Conservation (phyloP, 2,113 vertebrate genomes). For the Monarcha castaneiventris region DNA sequence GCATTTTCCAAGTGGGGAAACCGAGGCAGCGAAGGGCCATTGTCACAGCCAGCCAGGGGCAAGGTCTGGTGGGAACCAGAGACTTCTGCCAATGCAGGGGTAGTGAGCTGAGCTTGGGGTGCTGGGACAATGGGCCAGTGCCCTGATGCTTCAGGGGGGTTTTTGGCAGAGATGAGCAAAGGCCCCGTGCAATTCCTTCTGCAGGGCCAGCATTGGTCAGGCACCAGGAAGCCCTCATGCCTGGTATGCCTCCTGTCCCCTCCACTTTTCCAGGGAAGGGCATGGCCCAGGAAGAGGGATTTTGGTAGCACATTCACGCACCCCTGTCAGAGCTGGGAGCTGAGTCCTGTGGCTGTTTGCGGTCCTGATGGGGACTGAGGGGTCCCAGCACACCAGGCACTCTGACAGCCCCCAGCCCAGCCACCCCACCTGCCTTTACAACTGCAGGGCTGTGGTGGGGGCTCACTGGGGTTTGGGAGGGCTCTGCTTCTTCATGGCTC, state of each 20-base stretch:
- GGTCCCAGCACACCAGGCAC: not conserved
- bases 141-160: not conserved
- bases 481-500: not conserved
- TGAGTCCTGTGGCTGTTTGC: not conserved
- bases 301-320: not conserved
- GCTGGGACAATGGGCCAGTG: not conserved
- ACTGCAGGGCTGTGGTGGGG: not conserved
- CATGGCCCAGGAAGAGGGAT: not conserved
- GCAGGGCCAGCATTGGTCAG: not conserved
- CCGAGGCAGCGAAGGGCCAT: not conserved
- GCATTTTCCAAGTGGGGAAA: not conserved
- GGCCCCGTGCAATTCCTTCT: not conserved
- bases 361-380: accelerated
- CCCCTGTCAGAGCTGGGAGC: not conserved
- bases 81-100: not conserved
- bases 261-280: not conserved
- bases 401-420: not conserved
- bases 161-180: not conserved
- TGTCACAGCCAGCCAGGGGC: not conserved
- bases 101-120: not conserved
- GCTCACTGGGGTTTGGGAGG: not conserved
- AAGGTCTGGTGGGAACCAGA: not conserved
- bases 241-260: accelerated
- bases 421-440: not conserved
- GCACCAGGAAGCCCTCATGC: not conserved